Evolutionary conservation across 2,888 invertebrate species (phyloP), one percentile per base, ranked within the genome.

Genomic region (Tetranychus piercei): DNA sequence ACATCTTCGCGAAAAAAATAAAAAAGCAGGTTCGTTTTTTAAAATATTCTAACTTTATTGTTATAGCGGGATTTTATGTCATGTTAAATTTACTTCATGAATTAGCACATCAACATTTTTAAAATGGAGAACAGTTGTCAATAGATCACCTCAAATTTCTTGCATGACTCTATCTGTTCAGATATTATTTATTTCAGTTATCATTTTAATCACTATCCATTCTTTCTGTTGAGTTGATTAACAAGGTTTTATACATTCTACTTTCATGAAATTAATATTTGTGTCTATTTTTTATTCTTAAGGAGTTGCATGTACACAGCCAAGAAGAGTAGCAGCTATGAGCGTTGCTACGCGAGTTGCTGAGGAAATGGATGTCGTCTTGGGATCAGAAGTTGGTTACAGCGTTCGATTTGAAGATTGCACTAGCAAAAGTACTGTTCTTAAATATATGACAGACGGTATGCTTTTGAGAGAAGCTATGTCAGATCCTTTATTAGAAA

Each of bases 371-470:
- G 99, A 99, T 82, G 96, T 97, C 0, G 88, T 88, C 7, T 83
- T 99, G 7, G 89, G 89, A 0, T 89, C 91, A 81, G 92, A 94
- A 84, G 94, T 94, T 34, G 94, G 94, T 76, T 94, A 94, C 82
- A 91, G 94, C 81, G 99, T 99, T 81, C 91, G 99, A 86, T 99
- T 99, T 81, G 99, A 99, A 83, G 97, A 99, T 84, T 97, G 97
- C 81, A 94, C 96, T 1, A 93, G 94, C 1, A 87, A 91, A 0
- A 91, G 90, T 81, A 99, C 97, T 0, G 86, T 95, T 44, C 85
- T 99, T 1, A 99, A 99, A 87, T 89, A 99, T 82, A 94, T 97
- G 94, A 99, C 99, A 18, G 97, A 99, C 80, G 99, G 99, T 92
- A 99, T 99, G 99, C 87, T 99, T 82, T 85, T 99, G 55, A 86